A percentile compares a stretch with the other conserved stretches of the same genome.
Conservation (phyloP, 2,888 invertebrate genomes). For the Calliopum simillimum region DNA sequence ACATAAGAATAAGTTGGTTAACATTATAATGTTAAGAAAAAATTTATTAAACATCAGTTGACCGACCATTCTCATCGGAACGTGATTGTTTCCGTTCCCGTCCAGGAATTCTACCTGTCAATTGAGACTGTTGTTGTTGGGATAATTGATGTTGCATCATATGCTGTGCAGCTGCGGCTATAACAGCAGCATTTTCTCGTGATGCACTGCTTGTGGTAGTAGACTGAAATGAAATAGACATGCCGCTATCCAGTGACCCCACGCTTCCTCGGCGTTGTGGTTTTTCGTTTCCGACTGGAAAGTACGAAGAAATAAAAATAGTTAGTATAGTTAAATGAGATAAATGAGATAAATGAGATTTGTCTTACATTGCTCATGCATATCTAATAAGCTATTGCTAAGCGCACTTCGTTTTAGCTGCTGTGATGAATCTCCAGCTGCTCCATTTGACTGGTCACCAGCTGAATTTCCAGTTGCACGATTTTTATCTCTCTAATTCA, state of each 20-base stretch:
- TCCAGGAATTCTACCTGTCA: constrained; percentile 61
- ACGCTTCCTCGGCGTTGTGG: constrained; percentile 92
- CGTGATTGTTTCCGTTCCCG: constrained; percentile 72
- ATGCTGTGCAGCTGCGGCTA: constrained; percentile 64
- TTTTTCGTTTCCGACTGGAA: constrained; percentile 79
- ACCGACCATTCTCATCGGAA: constrained; percentile 69
- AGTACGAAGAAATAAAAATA: no score
- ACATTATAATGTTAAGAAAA: constrained; percentile 1
- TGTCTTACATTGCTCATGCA: constrained; percentile 91
- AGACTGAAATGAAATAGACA: constrained; percentile 94
- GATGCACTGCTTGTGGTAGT: constrained; percentile 72
- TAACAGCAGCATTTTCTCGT: constrained; percentile 67
- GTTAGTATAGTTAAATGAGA: no score
- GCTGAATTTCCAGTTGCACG: constrained; percentile 69
- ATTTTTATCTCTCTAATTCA: constrained; percentile 87
- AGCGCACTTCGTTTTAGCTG: constrained; percentile 86
- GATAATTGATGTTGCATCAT: constrained; percentile 55
- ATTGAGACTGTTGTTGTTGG: constrained; percentile 53
- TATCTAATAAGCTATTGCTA: constrained; percentile 94
- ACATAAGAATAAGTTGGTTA: constrained; percentile 21
- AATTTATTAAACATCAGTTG: constrained; percentile 63
- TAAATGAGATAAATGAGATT: no score
- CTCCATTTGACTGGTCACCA: constrained; percentile 52
- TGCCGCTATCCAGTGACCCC: constrained; percentile 94
- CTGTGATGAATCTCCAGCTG: constrained; percentile 68